Base-by-base conservation (phyloP, 1,140 invertebrate genomes). In the Drosophila carrolli region DNA sequence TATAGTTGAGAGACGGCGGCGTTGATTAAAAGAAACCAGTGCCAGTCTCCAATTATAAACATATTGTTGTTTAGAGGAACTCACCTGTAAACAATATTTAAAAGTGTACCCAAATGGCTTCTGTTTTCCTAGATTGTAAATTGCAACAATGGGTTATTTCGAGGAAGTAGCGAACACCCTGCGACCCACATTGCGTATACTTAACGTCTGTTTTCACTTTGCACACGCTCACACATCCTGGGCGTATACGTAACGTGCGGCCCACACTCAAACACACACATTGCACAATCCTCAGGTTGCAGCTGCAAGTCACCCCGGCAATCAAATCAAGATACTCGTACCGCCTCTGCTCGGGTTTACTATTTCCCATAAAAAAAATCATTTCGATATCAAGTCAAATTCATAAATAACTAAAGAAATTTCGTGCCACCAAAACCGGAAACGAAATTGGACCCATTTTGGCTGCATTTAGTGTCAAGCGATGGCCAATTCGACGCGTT, bases 401-500 rank as follows among this genome's bases (percentile, higher is more conserved):
- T 68, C 65, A 81, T 78, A 70, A 68, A 60, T 72, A 71, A 59
- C 44, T 47, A 60, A 40, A 60, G 57, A 81, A 66, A 81, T 76
- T 76, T 63, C 58, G 62, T 71, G 70, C 41, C 54, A 41, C 13
- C 65, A 23, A 85, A 85, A 74, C 81, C 81, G 81, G 81, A 85
- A 85, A 85, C 68, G 71, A 35, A 78, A 80, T 85, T 77, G 77
- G 71, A 66, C 59, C 63, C 72, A 75, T 83, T 78, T 81, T 58
- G 78, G 44, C 53, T 86, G 82, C 74, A 78, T 85, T 85, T 85
- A 80, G 55, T 81, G 57, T 81, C 72, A 66, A 72, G 63, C 82
- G 82, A 86, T 78, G 80, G 68, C 82, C 65, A 58, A 27, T 63
- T 86, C 82, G 57, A 81, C 78, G 81, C 81, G 81, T 85, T 79